These are phyloP conservation scores for Araneus ventricosus DNA, from an alignment of 1,140 invertebrate species.

Conservation along the genomic window DNA sequence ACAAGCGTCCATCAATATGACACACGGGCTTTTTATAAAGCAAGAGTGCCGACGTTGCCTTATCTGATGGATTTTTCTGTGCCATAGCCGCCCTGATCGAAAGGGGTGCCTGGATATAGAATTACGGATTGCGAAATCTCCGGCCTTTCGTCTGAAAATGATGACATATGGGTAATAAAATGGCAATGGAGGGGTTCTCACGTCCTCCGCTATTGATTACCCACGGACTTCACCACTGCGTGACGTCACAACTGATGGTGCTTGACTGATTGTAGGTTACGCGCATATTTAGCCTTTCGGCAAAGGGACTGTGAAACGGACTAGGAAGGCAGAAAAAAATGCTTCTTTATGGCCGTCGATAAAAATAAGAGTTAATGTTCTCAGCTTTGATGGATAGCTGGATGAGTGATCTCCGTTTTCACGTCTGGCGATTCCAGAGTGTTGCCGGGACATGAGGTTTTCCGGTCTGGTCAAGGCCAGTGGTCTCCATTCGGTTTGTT, in stretches of 20 bases:
- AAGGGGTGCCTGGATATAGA: conserved; percentile 40
- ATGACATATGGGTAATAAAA: conserved; percentile 73
- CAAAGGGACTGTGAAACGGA: not conserved
- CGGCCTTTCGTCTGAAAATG: conserved; percentile 50
- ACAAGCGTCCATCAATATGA: conserved; percentile 70
- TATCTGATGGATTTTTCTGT: conserved; percentile 61
- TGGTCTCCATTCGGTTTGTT: not conserved
- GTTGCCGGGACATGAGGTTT: not conserved
- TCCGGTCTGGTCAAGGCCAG: not conserved
- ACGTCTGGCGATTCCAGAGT: not conserved
- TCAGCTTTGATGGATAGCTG: conserved; percentile 37
- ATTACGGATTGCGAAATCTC: not conserved
- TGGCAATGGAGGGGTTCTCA: conserved; percentile 64
- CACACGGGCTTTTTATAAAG: conserved; percentile 51
- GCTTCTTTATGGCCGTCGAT: conserved; percentile 52
- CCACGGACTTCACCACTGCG: not conserved
- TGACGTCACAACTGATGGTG: conserved; percentile 66
- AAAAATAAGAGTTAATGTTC: conserved; percentile 50
- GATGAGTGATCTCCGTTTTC: not conserved
- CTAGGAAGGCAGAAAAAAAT: conserved; percentile 10
- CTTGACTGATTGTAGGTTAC: conserved; percentile 73
- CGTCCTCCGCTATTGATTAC: conserved; percentile 63
- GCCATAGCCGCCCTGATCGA: not conserved
- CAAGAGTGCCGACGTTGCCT: conserved; percentile 54
- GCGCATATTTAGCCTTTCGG: conserved; percentile 15